Evolutionary conservation across 2,888 invertebrate species (phyloP), one percentile per base, ranked within the genome.

Genomic region (Pheosia gnoma): DNA sequence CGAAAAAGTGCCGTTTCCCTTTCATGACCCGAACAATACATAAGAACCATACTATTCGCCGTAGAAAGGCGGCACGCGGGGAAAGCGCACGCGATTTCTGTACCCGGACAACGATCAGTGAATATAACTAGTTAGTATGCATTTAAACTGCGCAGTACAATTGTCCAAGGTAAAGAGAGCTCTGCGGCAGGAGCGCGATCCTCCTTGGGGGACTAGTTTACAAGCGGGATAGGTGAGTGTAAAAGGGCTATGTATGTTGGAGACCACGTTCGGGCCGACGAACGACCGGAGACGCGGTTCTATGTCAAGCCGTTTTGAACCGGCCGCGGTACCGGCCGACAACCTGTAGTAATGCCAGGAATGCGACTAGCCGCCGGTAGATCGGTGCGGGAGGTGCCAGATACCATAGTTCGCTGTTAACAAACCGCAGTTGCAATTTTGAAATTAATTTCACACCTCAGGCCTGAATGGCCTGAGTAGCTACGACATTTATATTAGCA

Each of bases 321-420:
- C 88, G 88, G 91, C 89, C 86, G 79, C 81, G 68, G 65, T 75
- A 79, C 75, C 84, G 87, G 89, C 89, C 90, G 90, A 89, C 89
- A 91, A 90, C 90, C 91, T 87, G 86, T 80, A 85, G 81, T 83
- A 86, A 92, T 91, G 90, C 83, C 81, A 77, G 88, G 91, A 90
- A 93, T 92, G 92, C 85, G 87, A 87, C 84, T 87, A 87, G 85
- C 83, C 80, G 84, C 81, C 87, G 83, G 83, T 82, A 84, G 79
- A 84, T 84, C 80, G 82, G 86, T 87, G 91, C 90, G 87, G 91
- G 90, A 88, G 88, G 89, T 83, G 83, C 85, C 84, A 85, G 78
- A 80, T 82, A 84, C 74, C 77, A 75, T 73, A 76, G 78, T 74
- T 75, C 69, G 80, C 79, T 79, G 78, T 82, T 85, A 81, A 80